Conservation (phyloP, 1,140 invertebrate genomes). For the Megalopta genalis region DNA sequence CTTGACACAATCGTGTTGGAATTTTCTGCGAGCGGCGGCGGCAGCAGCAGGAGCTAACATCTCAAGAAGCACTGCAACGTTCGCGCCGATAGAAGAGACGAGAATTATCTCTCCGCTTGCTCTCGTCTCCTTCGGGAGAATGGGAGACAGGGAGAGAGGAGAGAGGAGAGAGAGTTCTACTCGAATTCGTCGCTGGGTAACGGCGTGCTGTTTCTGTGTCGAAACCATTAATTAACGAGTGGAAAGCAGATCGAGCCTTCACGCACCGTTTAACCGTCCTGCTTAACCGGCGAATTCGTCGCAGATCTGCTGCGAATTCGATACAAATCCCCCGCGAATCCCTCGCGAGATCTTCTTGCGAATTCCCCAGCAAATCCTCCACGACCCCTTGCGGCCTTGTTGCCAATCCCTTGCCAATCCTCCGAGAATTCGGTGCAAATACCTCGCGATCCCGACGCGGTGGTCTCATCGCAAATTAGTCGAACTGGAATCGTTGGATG, state of each 20-base stretch:
- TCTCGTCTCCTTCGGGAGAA: not conserved
- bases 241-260: constrained; percentile 16
- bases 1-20: constrained; percentile 55
- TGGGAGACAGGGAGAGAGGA: not conserved
- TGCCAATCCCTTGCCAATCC: too few species aligned
- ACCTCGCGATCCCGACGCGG: too few species aligned
- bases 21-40: constrained; percentile 19
- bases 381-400: too few species aligned
- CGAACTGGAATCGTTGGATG: not conserved
- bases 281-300: not conserved
- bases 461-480: not conserved
- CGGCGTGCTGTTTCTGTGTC: too few species aligned
- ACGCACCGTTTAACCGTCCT: not conserved
- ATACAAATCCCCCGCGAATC: not conserved
- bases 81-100: not conserved
- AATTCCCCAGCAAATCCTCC: not conserved
- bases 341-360: not conserved
- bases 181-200: not conserved
- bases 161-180: too few species aligned
- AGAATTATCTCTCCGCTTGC: not conserved
- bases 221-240: constrained; percentile 10
- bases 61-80: not conserved
- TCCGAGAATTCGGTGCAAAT: too few species aligned
- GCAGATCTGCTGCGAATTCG: not conserved
- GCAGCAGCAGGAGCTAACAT: too few species aligned